These are phyloP conservation scores for Orthochromis malagaraziensis DNA, from an alignment of 2,113 vertebrate genomes.

Conservation along the genomic window DNA sequence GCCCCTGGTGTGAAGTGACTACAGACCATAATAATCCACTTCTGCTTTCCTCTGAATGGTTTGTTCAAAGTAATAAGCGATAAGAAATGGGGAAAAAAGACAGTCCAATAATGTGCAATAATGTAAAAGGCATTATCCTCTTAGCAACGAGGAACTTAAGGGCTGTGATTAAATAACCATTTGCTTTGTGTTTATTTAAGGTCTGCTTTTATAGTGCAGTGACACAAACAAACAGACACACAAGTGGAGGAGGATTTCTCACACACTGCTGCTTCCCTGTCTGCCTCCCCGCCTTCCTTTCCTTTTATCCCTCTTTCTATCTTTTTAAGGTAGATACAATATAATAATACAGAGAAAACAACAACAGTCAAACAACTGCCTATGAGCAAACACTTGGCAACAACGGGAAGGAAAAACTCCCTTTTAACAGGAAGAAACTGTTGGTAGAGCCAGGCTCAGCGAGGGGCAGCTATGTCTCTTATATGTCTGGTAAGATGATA, in stretches of 20 bases:
- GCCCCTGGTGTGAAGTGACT: background rate
- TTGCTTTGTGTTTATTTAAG: background rate
- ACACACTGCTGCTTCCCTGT: constrained; percentile 20
- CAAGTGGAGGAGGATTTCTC: constrained; percentile 25
- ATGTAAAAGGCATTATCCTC: background rate
- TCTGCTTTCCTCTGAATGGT: background rate
- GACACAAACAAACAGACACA: constrained; percentile 4
- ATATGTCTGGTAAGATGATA: background rate
- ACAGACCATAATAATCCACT: constrained; percentile 9
- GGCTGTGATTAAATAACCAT: background rate
- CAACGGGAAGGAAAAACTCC: background rate
- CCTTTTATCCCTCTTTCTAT: background rate
- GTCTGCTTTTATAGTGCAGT: background rate
- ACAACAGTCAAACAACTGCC: background rate
- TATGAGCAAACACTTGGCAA: background rate
- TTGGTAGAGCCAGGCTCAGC: background rate
- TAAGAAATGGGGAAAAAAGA: background rate
- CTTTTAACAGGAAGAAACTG: background rate
- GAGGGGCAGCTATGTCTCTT: background rate
- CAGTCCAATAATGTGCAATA: background rate
- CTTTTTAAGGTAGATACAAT: background rate
- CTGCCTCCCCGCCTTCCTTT: background rate
- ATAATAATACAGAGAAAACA: background rate
- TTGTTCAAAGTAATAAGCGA: background rate
- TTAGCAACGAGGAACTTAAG: background rate